Conservation (phyloP, 1,140 invertebrate genomes). For the Drosophila lowei region DNA sequence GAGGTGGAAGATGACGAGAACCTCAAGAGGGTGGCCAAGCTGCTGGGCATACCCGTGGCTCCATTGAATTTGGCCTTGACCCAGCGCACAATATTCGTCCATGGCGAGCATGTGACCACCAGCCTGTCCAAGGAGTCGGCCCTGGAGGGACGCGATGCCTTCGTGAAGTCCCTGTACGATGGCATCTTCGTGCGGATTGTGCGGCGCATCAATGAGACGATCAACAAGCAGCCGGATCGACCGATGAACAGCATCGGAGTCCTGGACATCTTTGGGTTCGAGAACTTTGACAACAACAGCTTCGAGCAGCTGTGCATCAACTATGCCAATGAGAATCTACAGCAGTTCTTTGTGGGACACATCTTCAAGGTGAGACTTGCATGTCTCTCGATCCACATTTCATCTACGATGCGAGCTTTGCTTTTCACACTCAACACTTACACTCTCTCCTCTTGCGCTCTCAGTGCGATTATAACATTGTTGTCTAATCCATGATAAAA, state of each 20-base stretch:
- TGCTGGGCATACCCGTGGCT: constrained; percentile 88
- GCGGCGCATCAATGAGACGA: constrained; percentile 94
- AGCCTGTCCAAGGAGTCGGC: constrained; percentile 89
- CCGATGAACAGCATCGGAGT: constrained; percentile 92
- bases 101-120: constrained; percentile 92
- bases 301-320: constrained; percentile 99
- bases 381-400: too few species aligned
- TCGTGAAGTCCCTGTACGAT: constrained; percentile 96
- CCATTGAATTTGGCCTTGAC: constrained; percentile 91
- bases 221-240: constrained; percentile 86
- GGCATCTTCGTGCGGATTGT: constrained; percentile 96
- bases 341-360: constrained; percentile 98
- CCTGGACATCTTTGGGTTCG: constrained; percentile 98
- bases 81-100: constrained; percentile 93
- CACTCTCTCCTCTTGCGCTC: too few species aligned
- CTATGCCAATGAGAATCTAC: constrained; percentile 98
- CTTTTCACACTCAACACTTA: too few species aligned
- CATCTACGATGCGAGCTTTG: too few species aligned
- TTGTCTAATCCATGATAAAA: too few species aligned
- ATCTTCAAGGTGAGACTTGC: constrained; percentile 87
- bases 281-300: constrained; percentile 96
- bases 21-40: constrained; percentile 87
- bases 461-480: too few species aligned
- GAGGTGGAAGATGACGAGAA: constrained; percentile 89
- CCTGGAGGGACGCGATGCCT: constrained; percentile 93